Percentiles rank a stretch among this genome's conserved stretches.
Conservation (phyloP, 2,797 vertebrate genomes). For the Urocyon cinereoargenteus region DNA sequence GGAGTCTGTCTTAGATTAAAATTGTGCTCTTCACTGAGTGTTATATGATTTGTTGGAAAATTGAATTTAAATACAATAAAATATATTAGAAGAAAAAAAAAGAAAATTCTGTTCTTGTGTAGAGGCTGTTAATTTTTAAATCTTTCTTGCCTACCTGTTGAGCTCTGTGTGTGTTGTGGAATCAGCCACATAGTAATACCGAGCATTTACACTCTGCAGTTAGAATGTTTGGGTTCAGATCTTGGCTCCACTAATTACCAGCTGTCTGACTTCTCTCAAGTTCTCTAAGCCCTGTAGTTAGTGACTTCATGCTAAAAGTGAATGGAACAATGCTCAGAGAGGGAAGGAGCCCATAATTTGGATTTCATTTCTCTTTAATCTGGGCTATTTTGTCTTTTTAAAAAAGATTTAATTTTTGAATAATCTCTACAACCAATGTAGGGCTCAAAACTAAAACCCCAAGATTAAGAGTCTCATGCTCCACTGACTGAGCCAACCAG, state of each 20-base stretch:
- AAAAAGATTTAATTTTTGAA: background rate
- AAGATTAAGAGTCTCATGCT: background rate
- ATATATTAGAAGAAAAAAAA: too few species aligned
- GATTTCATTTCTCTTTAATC: background rate
- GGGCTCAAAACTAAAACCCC: background rate
- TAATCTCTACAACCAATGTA: background rate
- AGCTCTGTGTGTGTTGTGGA: background rate
- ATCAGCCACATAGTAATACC: background rate
- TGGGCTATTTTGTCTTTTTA: background rate
- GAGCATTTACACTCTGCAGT: background rate
- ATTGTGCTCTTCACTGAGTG: background rate
- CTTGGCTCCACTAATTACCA: background rate
- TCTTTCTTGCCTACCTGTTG: background rate
- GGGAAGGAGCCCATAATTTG: background rate
- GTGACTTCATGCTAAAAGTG: background rate
- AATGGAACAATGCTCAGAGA: background rate
- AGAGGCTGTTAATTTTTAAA: background rate
- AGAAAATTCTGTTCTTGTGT: background rate
- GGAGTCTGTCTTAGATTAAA: background rate
- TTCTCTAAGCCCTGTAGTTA: background rate
- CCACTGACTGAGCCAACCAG: background rate
- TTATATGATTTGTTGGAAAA: too few species aligned
- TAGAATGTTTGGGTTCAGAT: background rate
- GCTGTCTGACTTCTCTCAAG: background rate
- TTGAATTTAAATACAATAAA: too few species aligned